Base-by-base conservation (phyloP, 2,797 vertebrate species). In the Ceryle rudis region DNA sequence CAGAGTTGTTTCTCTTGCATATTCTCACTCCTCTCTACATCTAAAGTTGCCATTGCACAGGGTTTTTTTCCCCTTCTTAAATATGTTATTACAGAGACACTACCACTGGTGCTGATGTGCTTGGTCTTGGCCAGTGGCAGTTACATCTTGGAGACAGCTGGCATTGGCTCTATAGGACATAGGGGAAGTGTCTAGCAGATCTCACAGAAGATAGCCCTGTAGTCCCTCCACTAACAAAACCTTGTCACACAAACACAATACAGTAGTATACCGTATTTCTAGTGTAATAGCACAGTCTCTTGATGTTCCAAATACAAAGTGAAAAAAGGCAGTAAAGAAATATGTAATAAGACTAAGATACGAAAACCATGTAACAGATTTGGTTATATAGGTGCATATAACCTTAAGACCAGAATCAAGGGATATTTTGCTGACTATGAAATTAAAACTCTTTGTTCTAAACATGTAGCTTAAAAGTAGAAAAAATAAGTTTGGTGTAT, bases 91-190 rank as follows among this genome's bases (percentile, higher is more conserved):
- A 22, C 12, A 39, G 35, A 61, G 28, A 21, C 2, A 8, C 42
- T 47, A 14, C 54, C 13, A 33, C 39, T 4, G 1, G 44, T 4
- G 2, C 23, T 75, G 44, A 25, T 39, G 35, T 46, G 14, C 35
- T 61, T 9, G 2, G 31, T 19, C 14, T 29, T 35, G 33, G 11
- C 11, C 52, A 16, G 10, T 2, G 2, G 4, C 1, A 2, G 6
- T 1, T 49, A 33, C 23, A 37, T 25, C 23, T 37, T 37, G 23
- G 35, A 65, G 28, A 23, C 0, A 0, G 17, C 16, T 62, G 58
- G 7, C 11, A 14, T 2, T 66, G 52, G 6, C n/a, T 51, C 4
- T 72, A 4, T 6, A 3, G 7, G 25, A 52, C 19, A 13, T 3
- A 16, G 5, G 19, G 22, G 9, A 37, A 55, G 14, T 8, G 47